A percentile compares a stretch with the other conserved stretches of the same genome.
These are phyloP conservation scores for Grallaria varia DNA, from an alignment of 2,113 vertebrate species.

Conservation along the genomic window DNA sequence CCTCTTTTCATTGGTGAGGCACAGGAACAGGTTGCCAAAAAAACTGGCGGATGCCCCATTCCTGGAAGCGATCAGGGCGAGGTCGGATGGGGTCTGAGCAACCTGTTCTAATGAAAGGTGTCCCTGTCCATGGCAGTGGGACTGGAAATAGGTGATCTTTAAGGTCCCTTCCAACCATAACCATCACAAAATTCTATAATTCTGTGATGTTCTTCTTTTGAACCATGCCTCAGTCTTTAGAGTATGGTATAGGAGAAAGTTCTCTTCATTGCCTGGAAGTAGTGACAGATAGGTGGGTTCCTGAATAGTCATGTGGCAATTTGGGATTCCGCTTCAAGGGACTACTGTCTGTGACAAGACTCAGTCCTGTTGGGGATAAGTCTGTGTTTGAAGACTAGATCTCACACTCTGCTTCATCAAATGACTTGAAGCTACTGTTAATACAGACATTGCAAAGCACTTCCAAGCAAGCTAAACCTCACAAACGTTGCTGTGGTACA, in stretches of 20 bases:
- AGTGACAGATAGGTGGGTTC: not conserved
- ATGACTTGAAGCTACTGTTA: not conserved
- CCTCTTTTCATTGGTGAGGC: not conserved
- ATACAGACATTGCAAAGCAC: not conserved
- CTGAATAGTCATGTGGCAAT: not conserved
- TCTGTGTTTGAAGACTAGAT: not conserved
- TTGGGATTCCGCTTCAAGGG: not conserved
- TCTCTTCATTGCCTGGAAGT: not conserved
- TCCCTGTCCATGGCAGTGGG: accelerated
- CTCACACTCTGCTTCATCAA: not conserved
- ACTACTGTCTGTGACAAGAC: not conserved
- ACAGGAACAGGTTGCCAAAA: not conserved
- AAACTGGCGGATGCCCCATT: not conserved
- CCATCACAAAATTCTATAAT: not conserved
- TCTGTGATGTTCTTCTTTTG: not conserved
- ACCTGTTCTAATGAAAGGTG: not conserved
- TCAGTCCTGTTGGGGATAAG: not conserved
- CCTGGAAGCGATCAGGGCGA: not conserved
- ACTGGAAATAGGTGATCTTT: not conserved
- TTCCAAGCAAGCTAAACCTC: not conserved
- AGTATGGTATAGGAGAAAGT: accelerated
- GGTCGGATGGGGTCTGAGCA: not conserved
- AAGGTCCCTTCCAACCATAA: not conserved
- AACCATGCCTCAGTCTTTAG: not conserved
- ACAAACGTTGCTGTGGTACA: not conserved